Base-by-base conservation (phyloP, 2,888 invertebrate species). In the Neoascia interrupta region DNA sequence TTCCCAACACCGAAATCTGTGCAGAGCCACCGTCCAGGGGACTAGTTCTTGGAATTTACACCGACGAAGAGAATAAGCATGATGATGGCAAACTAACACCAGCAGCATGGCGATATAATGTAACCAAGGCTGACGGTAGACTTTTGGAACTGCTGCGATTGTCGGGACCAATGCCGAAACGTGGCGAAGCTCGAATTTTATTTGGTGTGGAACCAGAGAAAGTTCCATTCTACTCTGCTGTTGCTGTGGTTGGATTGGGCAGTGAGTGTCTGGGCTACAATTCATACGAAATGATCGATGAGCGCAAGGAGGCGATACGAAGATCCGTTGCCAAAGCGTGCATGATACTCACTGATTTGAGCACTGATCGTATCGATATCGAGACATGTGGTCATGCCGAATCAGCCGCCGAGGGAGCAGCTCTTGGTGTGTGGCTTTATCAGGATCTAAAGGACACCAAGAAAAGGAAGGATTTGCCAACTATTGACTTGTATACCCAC, bases 321-420 rank as follows among this genome's bases (percentile, higher is more conserved):
- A 89, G 92, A 60, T 95, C 94, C 0, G 91, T 94, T 0, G 92
- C 91, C 0, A 89, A 89, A 1, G 94, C 92, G 0, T 90, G 91
- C 15, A 89, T 88, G 70, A 91, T 91, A 1, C 86, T 94, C 6
- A 90, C 91, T 37, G 84, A 87, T 1, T 85, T 92, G 11, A 87
- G 88, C 36, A 91, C 93, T 0, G 89, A 89, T 45, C 86, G 90
- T 21, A 91, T 95, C 28, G 91, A 91, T 70, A 90, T 96, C 0
- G 96, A 96, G 85, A 92, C 93, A 13, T 94, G 95, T 84, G 88
- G 87, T 0, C 94, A 93, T 8, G 92, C 95, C 0, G 94, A 94
- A 86, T 94, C 94, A 3, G 92, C 95, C 1, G 95, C 95, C 0
- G 96, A 96, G 87, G 96, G 95, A 1, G 92, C 94, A 0, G 89